Evolutionary conservation across 1,140 invertebrate genomes (phyloP).

Genomic region (Drosophila kanapiae): DNA sequence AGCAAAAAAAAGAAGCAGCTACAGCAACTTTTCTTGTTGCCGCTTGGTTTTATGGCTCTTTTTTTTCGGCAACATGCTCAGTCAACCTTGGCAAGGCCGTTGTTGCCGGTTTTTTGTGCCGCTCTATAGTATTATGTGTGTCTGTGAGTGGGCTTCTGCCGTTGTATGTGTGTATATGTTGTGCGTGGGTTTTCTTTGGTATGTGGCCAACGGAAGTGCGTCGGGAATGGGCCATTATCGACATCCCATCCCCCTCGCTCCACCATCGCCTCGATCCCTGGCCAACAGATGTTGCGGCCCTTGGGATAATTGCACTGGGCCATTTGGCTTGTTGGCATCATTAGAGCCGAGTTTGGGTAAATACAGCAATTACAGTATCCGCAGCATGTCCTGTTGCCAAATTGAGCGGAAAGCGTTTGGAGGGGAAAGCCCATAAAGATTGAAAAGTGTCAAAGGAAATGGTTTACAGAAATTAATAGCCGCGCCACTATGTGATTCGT

Average conservation of each 20-base stretch:
- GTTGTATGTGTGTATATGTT: conserved; percentile 36
- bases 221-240: conserved; percentile 57
- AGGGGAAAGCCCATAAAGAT: conserved; percentile 15
- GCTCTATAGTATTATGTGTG: conserved; percentile 17
- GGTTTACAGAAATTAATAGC: background rate
- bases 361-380: conserved; percentile 64
- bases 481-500: background rate
- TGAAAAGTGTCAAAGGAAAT: conserved; percentile 15
- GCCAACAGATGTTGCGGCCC: conserved; percentile 42
- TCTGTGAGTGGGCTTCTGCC: conserved; percentile 32
- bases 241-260: conserved; percentile 42
- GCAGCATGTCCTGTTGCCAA: conserved; percentile 68
- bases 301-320: conserved; percentile 64
- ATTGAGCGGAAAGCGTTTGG: conserved; percentile 68
- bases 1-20: conserved; percentile 45
- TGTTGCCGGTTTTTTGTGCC: conserved; percentile 80
- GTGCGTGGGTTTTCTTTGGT: conserved; percentile 69
- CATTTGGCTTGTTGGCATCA: conserved; percentile 69
- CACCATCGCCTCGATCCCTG: conserved; percentile 20
- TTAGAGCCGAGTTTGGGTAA: conserved; percentile 63
- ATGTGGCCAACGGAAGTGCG: conserved; percentile 76
- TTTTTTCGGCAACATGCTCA: conserved; percentile 76
- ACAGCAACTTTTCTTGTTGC: conserved; percentile 72
- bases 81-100: conserved; percentile 85
- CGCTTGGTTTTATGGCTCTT: conserved; percentile 69